These are phyloP conservation scores for Sphyrna mokarran DNA, from an alignment of 2,113 vertebrate species.

Conservation along the genomic window DNA sequence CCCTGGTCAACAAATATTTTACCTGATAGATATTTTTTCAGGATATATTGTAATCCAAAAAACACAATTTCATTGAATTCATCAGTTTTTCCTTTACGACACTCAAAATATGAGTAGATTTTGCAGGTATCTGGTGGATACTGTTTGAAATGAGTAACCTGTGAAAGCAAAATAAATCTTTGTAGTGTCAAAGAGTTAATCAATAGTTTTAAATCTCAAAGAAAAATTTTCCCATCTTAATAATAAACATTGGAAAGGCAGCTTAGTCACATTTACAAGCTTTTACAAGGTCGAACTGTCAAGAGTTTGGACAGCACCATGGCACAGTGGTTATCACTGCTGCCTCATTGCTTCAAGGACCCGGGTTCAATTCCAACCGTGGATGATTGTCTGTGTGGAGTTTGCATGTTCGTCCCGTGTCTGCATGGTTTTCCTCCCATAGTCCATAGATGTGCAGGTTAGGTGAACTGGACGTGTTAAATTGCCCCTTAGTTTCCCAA, in stretches of 20 bases:
- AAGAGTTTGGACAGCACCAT: background rate
- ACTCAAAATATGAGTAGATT: constrained; percentile 67
- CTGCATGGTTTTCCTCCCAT: no score
- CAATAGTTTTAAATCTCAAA: background rate
- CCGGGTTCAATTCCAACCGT: no score
- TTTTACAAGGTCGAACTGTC: background rate
- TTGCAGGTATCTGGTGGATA: constrained; percentile 60
- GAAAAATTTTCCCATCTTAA: background rate
- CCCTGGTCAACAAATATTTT: constrained; percentile 6
- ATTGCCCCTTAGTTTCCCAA: no score
- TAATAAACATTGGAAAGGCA: background rate
- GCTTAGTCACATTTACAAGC: background rate
- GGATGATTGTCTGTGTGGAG: no score
- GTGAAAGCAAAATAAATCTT: background rate
- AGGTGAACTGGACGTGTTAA: no score
- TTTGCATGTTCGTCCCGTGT: no score
- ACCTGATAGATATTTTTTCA: constrained; percentile 64
- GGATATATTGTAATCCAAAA: constrained; percentile 62
- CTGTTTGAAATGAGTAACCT: constrained; percentile 67
- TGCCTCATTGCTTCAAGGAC: no score
- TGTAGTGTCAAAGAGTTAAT: no score
- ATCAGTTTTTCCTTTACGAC: constrained; percentile 51
- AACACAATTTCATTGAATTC: constrained; percentile 61
- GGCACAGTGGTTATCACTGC: no score
- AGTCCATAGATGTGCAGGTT: no score